Evolutionary conservation across 2,113 vertebrate species (phyloP).

Genomic region (Percina caprodes): DNA sequence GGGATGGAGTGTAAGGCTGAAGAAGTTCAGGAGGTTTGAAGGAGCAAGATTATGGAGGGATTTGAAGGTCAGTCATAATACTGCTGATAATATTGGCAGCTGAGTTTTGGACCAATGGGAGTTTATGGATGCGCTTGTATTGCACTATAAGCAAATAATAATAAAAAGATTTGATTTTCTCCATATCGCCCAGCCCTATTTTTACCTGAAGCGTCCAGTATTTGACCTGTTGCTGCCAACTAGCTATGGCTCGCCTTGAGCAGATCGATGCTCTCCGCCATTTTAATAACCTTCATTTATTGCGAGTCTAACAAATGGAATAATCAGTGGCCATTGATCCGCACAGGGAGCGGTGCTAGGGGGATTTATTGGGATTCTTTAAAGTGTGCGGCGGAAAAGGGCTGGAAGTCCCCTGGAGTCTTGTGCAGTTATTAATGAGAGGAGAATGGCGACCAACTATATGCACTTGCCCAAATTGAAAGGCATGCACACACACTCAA

Average conservation of each 20-base stretch:
- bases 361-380: slow-evolving; percentile 21
- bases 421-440: slow-evolving; percentile 59
- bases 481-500: background rate
- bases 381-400: slow-evolving; percentile 16
- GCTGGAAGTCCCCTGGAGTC: slow-evolving; percentile 53
- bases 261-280: slow-evolving; percentile 50
- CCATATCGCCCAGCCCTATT: too few species aligned
- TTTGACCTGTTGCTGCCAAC: slow-evolving; percentile 42
- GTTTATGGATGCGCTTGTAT: too few species aligned
- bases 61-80: too few species aligned
- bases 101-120: too few species aligned
- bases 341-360: background rate
- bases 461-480: background rate
- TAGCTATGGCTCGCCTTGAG: background rate
- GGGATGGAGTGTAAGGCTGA: too few species aligned
- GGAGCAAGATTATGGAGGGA: too few species aligned
- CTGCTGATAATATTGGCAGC: too few species aligned
- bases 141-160: too few species aligned
- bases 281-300: slow-evolving; percentile 74
- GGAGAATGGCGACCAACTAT: slow-evolving; percentile 51
- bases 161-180: too few species aligned
- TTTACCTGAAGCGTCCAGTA: background rate
- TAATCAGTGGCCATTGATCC: slow-evolving; percentile 75
- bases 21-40: too few species aligned
- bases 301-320: slow-evolving; percentile 59